Conservation (phyloP, 2,797 vertebrate genomes). For the Trachops cirrhosus region DNA sequence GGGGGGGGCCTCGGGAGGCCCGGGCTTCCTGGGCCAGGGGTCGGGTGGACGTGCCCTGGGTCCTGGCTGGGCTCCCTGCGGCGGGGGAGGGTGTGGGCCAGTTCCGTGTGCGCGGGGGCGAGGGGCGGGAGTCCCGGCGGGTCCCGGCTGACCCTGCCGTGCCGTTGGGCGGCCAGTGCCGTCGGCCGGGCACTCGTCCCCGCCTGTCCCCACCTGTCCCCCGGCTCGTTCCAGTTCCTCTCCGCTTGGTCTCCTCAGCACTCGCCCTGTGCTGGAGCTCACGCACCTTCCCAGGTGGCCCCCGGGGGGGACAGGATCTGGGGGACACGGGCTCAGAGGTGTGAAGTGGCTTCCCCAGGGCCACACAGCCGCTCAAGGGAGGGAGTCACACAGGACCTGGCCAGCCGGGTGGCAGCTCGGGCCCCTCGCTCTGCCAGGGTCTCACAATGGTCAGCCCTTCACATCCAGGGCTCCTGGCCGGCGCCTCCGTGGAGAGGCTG, state of each 20-base stretch:
- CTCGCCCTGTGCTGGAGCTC: rapidly evolving
- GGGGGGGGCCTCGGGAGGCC: rapidly evolving
- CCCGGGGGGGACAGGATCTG: too few species aligned
- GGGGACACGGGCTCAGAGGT: not conserved
- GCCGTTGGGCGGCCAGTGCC: rapidly evolving
- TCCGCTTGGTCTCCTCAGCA: rapidly evolving
- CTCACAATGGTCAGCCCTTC: rapidly evolving
- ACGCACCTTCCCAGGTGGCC: rapidly evolving
- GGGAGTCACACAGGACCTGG: not conserved
- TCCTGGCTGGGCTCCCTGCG: not conserved
- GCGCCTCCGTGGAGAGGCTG: not conserved
- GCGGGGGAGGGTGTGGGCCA: rapidly evolving
- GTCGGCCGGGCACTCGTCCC: not conserved
- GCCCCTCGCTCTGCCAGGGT: rapidly evolving
- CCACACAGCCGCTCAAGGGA: rapidly evolving
- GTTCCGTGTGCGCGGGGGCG: rapidly evolving
- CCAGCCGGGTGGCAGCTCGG: rapidly evolving
- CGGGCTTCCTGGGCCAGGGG: too few species aligned
- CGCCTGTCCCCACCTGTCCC: rapidly evolving
- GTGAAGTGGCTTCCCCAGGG: not conserved
- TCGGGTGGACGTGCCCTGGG: too few species aligned
- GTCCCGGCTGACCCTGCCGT: rapidly evolving
- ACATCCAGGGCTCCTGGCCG: rapidly evolving
- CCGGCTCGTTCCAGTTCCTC: rapidly evolving
- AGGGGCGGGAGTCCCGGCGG: rapidly evolving